phyloP scores from a whole-genome alignment of 2,113 vertebrate genomes.

The Boleophthalmus pectinirostris region DNA sequence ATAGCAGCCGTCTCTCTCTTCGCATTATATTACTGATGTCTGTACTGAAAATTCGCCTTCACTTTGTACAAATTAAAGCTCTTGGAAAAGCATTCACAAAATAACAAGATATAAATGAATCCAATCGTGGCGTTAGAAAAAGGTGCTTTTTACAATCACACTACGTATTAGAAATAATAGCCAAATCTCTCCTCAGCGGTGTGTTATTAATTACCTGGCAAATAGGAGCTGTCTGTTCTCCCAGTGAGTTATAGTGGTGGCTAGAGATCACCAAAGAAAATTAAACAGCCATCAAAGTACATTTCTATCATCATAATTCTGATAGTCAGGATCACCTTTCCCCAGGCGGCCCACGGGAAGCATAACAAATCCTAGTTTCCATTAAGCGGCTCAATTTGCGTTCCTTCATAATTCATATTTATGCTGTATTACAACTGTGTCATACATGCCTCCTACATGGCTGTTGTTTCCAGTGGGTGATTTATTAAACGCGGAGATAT shows the following conservation, averaged over 20 bases:
- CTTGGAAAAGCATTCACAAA: conserved; percentile 73
- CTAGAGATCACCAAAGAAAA: conserved; percentile 77
- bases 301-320: conserved; percentile 90
- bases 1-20: conserved; percentile 59
- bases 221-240: conserved; percentile 76
- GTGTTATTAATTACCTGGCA: conserved; percentile 79
- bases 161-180: conserved; percentile 79
- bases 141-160: conserved; percentile 77
- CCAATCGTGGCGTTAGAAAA: conserved; percentile 73
- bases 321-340: conserved; percentile 83
- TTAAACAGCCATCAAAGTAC: conserved; percentile 86
- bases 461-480: conserved; percentile 88
- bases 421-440: conserved; percentile 83
- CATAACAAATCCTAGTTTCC: conserved; percentile 89
- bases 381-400: conserved; percentile 91
- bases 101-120: conserved; percentile 82
- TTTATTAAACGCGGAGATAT: conserved; percentile 91
- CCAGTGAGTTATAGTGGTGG: conserved; percentile 64
- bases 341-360: conserved; percentile 75
- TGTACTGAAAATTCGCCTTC: conserved; percentile 65
- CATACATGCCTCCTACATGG: conserved; percentile 84
- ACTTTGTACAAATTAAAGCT: conserved; percentile 75
- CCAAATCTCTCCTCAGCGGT: conserved; percentile 61
- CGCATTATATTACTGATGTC: conserved; percentile 71
- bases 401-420: conserved; percentile 92